Conservation (phyloP, 2,797 vertebrate genomes). For the Naso thynnoides region DNA sequence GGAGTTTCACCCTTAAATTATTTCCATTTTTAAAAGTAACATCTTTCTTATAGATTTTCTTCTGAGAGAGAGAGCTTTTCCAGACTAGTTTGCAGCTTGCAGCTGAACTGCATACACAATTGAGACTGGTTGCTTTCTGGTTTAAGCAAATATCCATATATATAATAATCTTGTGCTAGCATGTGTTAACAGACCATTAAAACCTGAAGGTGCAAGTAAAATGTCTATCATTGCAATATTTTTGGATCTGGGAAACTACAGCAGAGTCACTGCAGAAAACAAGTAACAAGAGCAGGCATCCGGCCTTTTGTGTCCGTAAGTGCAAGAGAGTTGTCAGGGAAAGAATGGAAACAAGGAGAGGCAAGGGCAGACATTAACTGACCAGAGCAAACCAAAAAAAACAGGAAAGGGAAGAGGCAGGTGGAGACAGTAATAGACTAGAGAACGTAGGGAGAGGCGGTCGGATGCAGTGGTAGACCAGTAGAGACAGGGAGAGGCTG, state of each 20-base stretch:
- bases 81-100: neutral
- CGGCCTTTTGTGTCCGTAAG: neutral
- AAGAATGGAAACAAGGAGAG: slow-evolving; percentile 17
- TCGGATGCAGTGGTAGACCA: slow-evolving; percentile 23
- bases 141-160: no score
- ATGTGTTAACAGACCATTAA: neutral
- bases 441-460: slow-evolving; percentile 19
- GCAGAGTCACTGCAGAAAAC: neutral
- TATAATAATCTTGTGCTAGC: neutral
- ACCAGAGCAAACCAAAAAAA: slow-evolving; percentile 3
- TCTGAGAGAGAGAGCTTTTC: neutral
- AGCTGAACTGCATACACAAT: neutral
- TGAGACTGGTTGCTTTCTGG: neutral
- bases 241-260: neutral
- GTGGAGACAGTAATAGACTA: slow-evolving; percentile 14
- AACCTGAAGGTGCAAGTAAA: neutral
- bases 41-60: neutral
- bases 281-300: slow-evolving; percentile 10
- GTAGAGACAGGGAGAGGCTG: slow-evolving; percentile 45
- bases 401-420: slow-evolving; percentile 1
- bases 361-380: slow-evolving; percentile 6
- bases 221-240: neutral
- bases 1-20: neutral
- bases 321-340: neutral
- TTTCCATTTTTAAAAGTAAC: neutral